Base-by-base conservation (phyloP, 2,797 vertebrate genomes). In the Coendou prehensilis region DNA sequence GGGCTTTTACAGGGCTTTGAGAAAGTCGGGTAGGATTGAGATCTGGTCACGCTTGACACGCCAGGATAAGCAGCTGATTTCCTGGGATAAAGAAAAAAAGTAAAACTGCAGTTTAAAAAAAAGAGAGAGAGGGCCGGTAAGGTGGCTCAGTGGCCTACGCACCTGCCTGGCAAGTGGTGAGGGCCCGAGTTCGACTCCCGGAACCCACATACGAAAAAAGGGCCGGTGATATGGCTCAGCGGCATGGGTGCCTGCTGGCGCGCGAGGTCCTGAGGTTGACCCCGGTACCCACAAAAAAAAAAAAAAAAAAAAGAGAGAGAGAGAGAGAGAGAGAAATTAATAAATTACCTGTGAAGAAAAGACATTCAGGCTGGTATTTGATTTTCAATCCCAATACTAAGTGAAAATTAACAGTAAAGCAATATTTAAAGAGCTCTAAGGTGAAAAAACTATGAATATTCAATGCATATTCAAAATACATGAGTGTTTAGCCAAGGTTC, bases 381-480 rank as follows among this genome's bases (percentile, higher is more conserved):
- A 73, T 75, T 89, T 84, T 67, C 47, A 88, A 5, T 23, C 9
- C 47, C 73, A 91, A 30, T 56, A 9, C 73, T 47, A 50, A 63
- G n/a, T 50, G 64, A 54, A 63, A 76, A 41, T 30, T 9, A 71
- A 28, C 14, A 57, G 8, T 63, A 17, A 91, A 61, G 47, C 67
- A 23, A 23, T 6, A 20, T 59, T 78, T 67, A 59, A 3, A 10
- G 11, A 57, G 47, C 20, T 45, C 9, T 11, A 23, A 67, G 17
- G 52, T 28, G 9, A 59, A 81, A 80, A 78, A 28, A 20, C 1
- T 28, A 14, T 10, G 13, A 4, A 4, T 37, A 45, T 23, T 28
- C 71, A 23, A 7, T 47, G 23, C 2, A 5, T 15, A 30, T 9
- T 50, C 45, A 1, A 1, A 15, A 8, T 18, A 14, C 0, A 9